Evolutionary conservation across 2,888 invertebrate species (phyloP), one percentile per base, ranked within the genome.

Genomic region (Drosophila affinis): DNA sequence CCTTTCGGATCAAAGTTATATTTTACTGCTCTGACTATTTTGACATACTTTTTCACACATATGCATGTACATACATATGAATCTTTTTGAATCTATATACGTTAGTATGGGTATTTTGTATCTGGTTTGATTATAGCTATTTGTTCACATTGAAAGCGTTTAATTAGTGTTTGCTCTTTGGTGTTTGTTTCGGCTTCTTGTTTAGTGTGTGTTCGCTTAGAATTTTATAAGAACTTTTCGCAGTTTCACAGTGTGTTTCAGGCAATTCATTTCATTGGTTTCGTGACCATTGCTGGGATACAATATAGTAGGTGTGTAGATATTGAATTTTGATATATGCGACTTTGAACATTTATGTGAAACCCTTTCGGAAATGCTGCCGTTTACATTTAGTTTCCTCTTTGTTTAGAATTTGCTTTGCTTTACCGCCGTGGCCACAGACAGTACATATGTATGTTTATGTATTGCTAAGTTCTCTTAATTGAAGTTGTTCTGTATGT

Each of bases 341-440:
- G 57, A 57, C 59, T 78, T 84, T 87, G 86, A 81, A 85, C 80
- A 75, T 69, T 75, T 61, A 69, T 79, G 86, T 82, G 82, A 82
- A 82, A 82, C 87, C 82, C 87, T 73, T 78, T 77, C 65, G 73
- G 71, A 79, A 82, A 87, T 82, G 79, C 85, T 84, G 82, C 85
- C 69, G 76, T 84, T 85, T 85, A 82, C 83, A 62, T 75, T 68
- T 74, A 68, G 75, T 70, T 69, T 55, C 70, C 67, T 62, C 57
- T 49, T 75, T 67, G 44, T 18, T 24, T 24, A 21, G 55, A 52
- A 21, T 56, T 24, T 18, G 24, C 14, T 47, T 17, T 39, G 39
- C 39, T 39, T 39, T 39, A 39, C 39, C 39, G 39, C 6, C 39
- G 7, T 39, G 39, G 14, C 34, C 34, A 39, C 10, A 39, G 12